Evolutionary conservation across 2,113 vertebrate species (phyloP), one percentile per base, ranked within the genome.

Genomic region (Python bivittatus): DNA sequence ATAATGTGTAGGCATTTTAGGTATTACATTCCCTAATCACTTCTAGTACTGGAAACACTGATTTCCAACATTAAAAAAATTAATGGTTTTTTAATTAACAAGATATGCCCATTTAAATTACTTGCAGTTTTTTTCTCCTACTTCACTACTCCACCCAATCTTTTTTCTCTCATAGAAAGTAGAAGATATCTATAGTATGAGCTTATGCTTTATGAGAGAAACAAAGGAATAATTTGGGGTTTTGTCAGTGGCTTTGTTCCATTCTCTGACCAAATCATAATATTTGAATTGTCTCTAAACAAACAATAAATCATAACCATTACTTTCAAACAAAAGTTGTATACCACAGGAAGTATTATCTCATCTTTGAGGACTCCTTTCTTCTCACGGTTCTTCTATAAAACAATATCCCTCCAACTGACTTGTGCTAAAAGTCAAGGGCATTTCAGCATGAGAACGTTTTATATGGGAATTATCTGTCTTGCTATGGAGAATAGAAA

Each of bases 271-370:
- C 89, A 52, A 92, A 94, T 95, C 95, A 92, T 97, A 97, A 97
- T 97, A 97, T 97, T 96, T 95, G 92, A 95, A 95, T 95, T 85
- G 92, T 93, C 92, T 94, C 95, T 96, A 95, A 96, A 15, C 91
- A 90, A 86, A 84, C 93, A 92, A 94, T 97, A 96, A 97, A 97
- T 97, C 96, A 95, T 95, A 95, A 88, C 79, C 92, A 95, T 94
- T 0, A 17, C 42, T 97, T 92, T 96, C 95, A 96, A 96, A 95
- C 91, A 90, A 92, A 93, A 27, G 29, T 94, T 94, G 84, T 96
- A 97, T 97, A 97, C 97, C 94, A 96, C 90, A 92, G 95, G 64
- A 91, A 95, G 22, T 90, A 48, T 94, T 97, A 94, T 97, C 93
- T 96, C 96, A 94, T 95, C 91, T 95, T 86, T 91, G 90, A 95